A percentile compares a stretch with the other conserved stretches of the same genome.
phyloP scores from a whole-genome alignment of 2,888 invertebrate genomes.

The Harpalus rubripes region DNA sequence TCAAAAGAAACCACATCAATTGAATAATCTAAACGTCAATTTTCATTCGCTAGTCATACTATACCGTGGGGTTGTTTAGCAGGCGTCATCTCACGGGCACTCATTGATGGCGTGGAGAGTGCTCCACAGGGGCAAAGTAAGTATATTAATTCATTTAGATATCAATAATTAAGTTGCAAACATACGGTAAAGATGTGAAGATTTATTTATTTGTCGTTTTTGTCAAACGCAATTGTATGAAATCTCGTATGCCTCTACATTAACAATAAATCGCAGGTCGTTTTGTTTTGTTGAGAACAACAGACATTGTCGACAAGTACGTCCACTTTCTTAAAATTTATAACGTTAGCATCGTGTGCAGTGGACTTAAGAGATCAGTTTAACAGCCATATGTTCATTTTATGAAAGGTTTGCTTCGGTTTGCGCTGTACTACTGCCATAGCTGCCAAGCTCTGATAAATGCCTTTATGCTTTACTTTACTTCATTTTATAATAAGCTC shows the following conservation, averaged over 20 bases:
- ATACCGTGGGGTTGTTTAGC: too few relatives aligned
- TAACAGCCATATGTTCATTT: constrained; percentile 40
- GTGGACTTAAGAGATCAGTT: constrained; percentile 49
- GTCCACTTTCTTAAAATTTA: constrained; percentile 55
- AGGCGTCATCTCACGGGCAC: too few relatives aligned
- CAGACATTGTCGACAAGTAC: constrained; percentile 29
- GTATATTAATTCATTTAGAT: too few relatives aligned
- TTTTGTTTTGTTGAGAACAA: constrained; percentile 39
- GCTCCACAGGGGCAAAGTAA: too few relatives aligned
- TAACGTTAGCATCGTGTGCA: constrained; percentile 42
- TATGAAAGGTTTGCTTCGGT: constrained; percentile 33
- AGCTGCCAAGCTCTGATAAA: constrained; percentile 22
- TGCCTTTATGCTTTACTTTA: constrained; percentile 12
- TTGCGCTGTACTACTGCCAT: constrained; percentile 21
- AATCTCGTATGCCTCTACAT: neutral
- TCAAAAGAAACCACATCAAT: too few relatives aligned
- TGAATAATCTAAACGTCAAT: too few relatives aligned
- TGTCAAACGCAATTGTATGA: too few relatives aligned
- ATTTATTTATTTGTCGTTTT: neutral
- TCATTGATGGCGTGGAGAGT: too few relatives aligned
- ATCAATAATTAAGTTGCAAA: too few relatives aligned
- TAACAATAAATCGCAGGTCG: neutral
- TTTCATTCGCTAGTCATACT: too few relatives aligned
- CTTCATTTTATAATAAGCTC: neutral
- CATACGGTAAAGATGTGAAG: too few relatives aligned